A percentile compares a stretch with the other conserved stretches of the same genome.
Conservation (phyloP, 2,888 invertebrate species). For the Icerya purchasi region DNA sequence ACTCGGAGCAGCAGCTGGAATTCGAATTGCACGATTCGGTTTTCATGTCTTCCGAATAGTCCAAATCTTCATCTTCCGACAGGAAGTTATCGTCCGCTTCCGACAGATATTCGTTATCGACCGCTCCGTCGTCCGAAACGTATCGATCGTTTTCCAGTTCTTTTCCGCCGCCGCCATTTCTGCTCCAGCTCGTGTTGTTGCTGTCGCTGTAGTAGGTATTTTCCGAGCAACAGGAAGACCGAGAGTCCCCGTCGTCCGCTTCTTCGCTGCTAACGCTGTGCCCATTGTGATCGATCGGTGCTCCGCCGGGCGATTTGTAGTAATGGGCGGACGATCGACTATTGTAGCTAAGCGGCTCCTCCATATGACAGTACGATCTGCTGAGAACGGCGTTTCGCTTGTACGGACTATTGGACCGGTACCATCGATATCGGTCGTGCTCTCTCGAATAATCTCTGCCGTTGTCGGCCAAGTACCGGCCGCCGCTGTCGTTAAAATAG, state of each 20-base stretch:
- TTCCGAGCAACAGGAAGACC: not conserved
- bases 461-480: not conserved
- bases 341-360: not conserved
- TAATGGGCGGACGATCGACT: not conserved
- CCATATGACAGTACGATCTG: not conserved
- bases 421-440: not conserved
- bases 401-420: not conserved
- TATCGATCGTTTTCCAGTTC: not conserved
- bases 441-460: not conserved
- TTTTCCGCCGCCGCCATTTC: not conserved
- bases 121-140: not conserved
- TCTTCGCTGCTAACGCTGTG: too few relatives aligned
- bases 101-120: not conserved
- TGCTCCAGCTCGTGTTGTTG: not conserved
- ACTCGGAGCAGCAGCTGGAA: not conserved
- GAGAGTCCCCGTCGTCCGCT: too few relatives aligned
- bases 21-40: not conserved
- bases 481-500: not conserved
- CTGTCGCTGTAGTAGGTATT: not conserved
- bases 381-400: not conserved
- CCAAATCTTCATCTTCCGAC: not conserved
- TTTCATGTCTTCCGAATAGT: not conserved
- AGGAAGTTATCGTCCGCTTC: not conserved
- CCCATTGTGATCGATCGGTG: not conserved
- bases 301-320: not conserved